Conservation (phyloP, 1,140 invertebrate species). For the Caenorhabditis briggsae region DNA sequence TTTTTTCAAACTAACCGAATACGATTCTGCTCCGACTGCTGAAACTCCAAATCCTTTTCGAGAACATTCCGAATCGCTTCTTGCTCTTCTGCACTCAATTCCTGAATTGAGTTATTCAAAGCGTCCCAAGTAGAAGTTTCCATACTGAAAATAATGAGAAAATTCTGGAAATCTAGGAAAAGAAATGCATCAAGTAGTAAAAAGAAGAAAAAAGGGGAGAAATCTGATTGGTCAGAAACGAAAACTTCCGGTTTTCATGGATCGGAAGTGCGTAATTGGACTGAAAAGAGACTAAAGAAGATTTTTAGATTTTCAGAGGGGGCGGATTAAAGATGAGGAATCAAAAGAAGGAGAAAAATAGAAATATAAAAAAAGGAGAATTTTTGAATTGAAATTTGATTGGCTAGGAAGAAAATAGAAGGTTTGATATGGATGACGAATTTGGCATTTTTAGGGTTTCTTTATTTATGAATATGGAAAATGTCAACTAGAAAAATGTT, state of each 20-base stretch:
- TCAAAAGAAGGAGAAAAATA: background rate
- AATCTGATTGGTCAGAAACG: constrained; percentile 28
- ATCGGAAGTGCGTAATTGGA: constrained; percentile 40
- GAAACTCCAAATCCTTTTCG: constrained; percentile 61
- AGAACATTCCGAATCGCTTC: constrained; percentile 52
- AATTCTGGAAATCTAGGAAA: background rate
- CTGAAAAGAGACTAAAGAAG: constrained; percentile 10
- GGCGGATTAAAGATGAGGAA: background rate
- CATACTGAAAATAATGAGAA: background rate
- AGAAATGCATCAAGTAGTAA: background rate
- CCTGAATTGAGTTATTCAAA: constrained; percentile 43
- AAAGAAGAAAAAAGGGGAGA: background rate
- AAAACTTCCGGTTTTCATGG: background rate
- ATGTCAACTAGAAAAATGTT: no score
- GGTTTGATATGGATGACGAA: no score
- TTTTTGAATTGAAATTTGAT: constrained; percentile 20
- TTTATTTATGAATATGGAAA: no score
- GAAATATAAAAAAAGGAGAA: background rate
- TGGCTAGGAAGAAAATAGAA: background rate
- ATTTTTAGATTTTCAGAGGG: background rate
- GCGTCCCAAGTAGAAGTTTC: background rate
- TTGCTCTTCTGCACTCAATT: constrained; percentile 59
- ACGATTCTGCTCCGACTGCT: constrained; percentile 43
- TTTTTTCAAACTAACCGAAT: constrained; percentile 18
- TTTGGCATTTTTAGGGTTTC: no score